phyloP scores from a whole-genome alignment of 1,140 invertebrate genomes.

The Tetramorium simillimum region DNA sequence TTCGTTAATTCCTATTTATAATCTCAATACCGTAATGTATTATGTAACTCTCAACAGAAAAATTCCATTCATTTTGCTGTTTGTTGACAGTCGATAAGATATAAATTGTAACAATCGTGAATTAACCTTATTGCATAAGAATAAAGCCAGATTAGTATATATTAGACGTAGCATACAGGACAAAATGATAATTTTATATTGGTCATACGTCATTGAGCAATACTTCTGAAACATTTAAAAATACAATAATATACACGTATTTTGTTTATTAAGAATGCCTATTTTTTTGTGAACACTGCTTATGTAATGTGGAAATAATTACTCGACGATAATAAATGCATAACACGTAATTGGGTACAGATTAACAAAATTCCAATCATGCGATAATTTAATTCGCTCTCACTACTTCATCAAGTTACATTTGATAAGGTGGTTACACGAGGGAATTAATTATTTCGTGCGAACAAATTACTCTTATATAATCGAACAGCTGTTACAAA shows the following conservation, averaged over 20 bases:
- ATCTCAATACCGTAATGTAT: neutral
- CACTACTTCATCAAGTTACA: neutral
- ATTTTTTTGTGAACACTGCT: neutral
- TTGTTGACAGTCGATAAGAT: neutral
- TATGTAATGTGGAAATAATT: neutral
- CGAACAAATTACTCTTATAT: slow-evolving; percentile 12
- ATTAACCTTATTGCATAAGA: slow-evolving; percentile 3
- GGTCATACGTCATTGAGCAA: too few species aligned
- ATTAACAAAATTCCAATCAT: neutral
- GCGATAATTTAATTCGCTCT: slow-evolving; percentile 6
- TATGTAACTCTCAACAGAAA: neutral
- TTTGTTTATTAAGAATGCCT: too few species aligned
- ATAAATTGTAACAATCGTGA: neutral
- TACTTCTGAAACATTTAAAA: too few species aligned
- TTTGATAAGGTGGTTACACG: neutral
- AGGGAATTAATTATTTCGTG: neutral
- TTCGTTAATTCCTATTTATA: slow-evolving; percentile 1
- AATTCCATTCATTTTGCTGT: neutral
- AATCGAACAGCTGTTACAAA: neutral
- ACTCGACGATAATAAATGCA: neutral
- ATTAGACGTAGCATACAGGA: too few species aligned
- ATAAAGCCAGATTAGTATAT: neutral
- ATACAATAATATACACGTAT: too few species aligned
- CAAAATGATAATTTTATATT: too few species aligned
- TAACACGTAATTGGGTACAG: neutral